A percentile compares a stretch with the other conserved stretches of the same genome.
These are phyloP conservation scores for Paramormyrops kingsleyae DNA, from an alignment of 2,113 vertebrate genomes.

Conservation along the genomic window DNA sequence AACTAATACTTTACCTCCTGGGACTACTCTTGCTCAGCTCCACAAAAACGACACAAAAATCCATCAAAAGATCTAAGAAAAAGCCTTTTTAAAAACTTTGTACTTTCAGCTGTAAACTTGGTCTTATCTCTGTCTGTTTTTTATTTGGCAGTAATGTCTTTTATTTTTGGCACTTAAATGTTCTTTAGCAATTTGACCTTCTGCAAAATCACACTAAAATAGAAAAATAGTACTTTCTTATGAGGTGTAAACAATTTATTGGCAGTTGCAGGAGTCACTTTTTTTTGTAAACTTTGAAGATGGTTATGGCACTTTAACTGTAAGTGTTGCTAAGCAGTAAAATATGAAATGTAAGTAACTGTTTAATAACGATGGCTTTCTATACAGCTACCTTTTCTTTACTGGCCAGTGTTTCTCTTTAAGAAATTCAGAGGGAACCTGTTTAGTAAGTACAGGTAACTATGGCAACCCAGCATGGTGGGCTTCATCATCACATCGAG, in stretches of 20 bases:
- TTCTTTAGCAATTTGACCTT: slow-evolving; percentile 19
- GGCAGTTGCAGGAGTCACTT: slow-evolving; percentile 35
- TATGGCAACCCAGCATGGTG: not conserved
- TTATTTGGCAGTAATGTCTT: slow-evolving; percentile 20
- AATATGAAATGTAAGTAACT: not conserved
- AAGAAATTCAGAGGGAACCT: not conserved
- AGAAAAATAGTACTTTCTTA: slow-evolving; percentile 25
- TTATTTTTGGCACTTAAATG: slow-evolving; percentile 52
- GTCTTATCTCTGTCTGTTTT: slow-evolving; percentile 9
- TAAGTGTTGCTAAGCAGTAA: slow-evolving; percentile 20
- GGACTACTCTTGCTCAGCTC: not conserved
- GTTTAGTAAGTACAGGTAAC: slow-evolving; percentile 1
- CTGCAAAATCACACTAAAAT: slow-evolving; percentile 16
- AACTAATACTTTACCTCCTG: not conserved
- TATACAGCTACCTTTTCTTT: not conserved
- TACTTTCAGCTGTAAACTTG: slow-evolving; percentile 54
- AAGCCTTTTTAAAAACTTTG: slow-evolving; percentile 21
- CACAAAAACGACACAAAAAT: not conserved
- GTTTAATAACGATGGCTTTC: slow-evolving; percentile 9
- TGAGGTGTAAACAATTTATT: slow-evolving; percentile 46
- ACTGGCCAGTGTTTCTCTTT: not conserved
- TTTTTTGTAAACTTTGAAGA: slow-evolving; percentile 14
- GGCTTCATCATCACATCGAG: not conserved
- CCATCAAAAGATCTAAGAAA: slow-evolving; percentile 6
- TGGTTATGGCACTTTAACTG: slow-evolving; percentile 18